These are phyloP conservation scores for Phacellophora camtschatica DNA, from an alignment of 30 jellyfish, hydroid and myxozoan species.

Conservation along the genomic window DNA sequence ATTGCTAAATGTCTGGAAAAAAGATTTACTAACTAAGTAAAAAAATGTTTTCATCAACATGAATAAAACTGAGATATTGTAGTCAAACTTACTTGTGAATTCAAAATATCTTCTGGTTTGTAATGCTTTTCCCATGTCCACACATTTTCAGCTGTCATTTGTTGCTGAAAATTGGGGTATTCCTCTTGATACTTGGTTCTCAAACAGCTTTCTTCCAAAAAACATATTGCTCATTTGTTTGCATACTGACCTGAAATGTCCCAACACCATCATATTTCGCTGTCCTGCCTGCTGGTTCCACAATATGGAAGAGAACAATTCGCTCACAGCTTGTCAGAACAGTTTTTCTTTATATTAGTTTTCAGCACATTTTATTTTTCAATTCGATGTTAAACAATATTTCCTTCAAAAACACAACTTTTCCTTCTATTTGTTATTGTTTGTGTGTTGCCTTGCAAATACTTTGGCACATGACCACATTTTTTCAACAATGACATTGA, in stretches of 20 bases:
- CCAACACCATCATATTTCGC: conserved; percentile 35
- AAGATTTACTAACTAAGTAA: not conserved
- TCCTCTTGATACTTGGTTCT: conserved; percentile 29
- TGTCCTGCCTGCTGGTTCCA: conserved; percentile 39
- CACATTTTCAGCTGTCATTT: conserved; percentile 18
- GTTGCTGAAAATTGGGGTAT: conserved; percentile 18
- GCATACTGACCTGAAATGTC: conserved; percentile 19
- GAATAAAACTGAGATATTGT: no score
- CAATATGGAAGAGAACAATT: conserved; percentile 32
- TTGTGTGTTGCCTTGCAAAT: conserved; percentile 24
- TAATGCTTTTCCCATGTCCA: conserved; percentile 54
- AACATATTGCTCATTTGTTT: conserved; percentile 35
- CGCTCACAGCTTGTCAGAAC: conserved; percentile 39
- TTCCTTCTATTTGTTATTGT: conserved; percentile 9
- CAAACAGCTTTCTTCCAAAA: conserved; percentile 19
- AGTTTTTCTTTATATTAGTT: not conserved
- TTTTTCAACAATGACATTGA: conserved; percentile 34
- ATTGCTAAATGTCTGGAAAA: not conserved
- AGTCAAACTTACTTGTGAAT: conserved; percentile 24
- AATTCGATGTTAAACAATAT: no score
- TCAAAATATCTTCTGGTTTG: conserved; percentile 47
- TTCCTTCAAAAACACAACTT: no score
- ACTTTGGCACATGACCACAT: conserved; percentile 50
- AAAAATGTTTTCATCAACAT: not conserved
- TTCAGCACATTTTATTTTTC: no score